phyloP scores from a whole-genome alignment of 2,113 vertebrate genomes.

The Scolopax mira region DNA sequence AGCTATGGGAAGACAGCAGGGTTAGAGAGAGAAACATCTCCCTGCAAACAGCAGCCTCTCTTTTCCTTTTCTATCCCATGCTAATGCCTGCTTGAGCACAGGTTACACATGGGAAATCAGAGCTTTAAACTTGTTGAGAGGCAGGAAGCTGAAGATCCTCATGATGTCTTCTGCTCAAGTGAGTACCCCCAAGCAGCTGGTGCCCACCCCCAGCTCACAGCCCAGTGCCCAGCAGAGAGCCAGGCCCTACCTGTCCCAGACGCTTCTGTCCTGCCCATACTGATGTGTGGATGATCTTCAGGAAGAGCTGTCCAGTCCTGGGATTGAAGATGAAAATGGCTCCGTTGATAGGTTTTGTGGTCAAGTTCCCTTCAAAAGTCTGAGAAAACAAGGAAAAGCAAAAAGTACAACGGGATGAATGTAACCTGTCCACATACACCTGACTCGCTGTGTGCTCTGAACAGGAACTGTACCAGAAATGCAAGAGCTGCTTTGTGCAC shows the following conservation, averaged over 20 bases:
- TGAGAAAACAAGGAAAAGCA: slow-evolving; percentile 43
- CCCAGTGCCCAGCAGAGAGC: not conserved
- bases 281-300: slow-evolving; percentile 99
- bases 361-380: slow-evolving; percentile 99
- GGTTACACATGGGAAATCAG: not conserved
- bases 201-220: not conserved
- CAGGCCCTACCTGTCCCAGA: slow-evolving; percentile 87
- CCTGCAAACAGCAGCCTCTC: not conserved
- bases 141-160: not conserved
- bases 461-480: not conserved
- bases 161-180: not conserved
- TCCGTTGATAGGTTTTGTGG: slow-evolving; percentile 98
- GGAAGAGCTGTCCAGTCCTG: slow-evolving; percentile 97
- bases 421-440: not conserved
- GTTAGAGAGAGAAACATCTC: not conserved
- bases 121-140: not conserved
- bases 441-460: not conserved
- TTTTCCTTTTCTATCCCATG: not conserved
- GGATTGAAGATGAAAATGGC: slow-evolving; percentile 99
- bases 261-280: slow-evolving; percentile 99
- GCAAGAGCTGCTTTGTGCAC: not conserved
- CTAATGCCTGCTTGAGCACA: not conserved
- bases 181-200: not conserved
- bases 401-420: not conserved
- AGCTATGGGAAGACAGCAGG: slow-evolving; percentile 73